These are phyloP conservation scores for Alsophila aescularia DNA, from an alignment of 2,888 invertebrate species.

Conservation along the genomic window DNA sequence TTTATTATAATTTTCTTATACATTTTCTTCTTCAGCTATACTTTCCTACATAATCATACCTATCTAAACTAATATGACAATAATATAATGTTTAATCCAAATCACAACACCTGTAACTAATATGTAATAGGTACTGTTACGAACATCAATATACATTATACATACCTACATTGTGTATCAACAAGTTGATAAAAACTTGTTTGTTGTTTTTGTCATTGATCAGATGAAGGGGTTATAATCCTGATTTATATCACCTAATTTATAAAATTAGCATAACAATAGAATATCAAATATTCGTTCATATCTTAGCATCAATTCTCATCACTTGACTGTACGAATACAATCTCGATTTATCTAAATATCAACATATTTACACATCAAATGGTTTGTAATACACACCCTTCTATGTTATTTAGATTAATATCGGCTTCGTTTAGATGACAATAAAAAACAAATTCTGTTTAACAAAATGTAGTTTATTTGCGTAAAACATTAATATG, in stretches of 20 bases:
- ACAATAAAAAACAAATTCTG: no score
- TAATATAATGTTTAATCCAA: no score
- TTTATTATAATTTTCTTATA: no score
- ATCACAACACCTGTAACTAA: no score
- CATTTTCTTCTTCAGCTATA: no score
- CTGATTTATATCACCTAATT: constrained; percentile 32
- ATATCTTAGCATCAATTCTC: constrained; percentile 35
- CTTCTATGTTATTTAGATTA: constrained; percentile 24
- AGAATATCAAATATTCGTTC: constrained; percentile 31
- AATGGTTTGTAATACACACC: constrained; percentile 15
- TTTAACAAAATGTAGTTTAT: no score
- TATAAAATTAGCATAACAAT: constrained; percentile 37
- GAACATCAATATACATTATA: no score
- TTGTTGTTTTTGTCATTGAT: constrained; percentile 17
- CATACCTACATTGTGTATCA: neutral
- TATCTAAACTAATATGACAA: no score
- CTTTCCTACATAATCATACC: no score
- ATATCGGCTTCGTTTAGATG: constrained; percentile 2
- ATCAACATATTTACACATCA: constrained; percentile 43
- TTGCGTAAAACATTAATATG: no score
- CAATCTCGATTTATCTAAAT: constrained; percentile 44
- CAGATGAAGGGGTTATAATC: constrained; percentile 18
- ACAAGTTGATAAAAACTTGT: constrained; percentile 2
- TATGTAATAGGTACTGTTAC: no score
- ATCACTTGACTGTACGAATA: constrained; percentile 37